phyloP scores from a whole-genome alignment of 1,140 invertebrate species.

The Patella vulgata region DNA sequence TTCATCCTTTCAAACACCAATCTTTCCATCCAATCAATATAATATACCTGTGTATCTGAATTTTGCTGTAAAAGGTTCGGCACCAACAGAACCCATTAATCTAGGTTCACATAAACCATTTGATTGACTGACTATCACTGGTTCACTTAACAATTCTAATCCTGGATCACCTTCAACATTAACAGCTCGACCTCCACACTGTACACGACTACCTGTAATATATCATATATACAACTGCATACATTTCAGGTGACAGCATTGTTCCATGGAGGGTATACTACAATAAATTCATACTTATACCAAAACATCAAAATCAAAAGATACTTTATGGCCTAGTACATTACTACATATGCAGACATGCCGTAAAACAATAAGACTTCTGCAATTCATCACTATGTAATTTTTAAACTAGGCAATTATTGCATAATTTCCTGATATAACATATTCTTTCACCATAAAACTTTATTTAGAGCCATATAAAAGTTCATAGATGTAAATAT shows the following conservation, averaged over 20 bases:
- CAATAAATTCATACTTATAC: too few species aligned
- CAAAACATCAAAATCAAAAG: not conserved
- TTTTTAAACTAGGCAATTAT: too few species aligned
- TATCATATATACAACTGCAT: slow-evolving; percentile 3
- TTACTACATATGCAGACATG: not conserved
- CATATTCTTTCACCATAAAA: too few species aligned
- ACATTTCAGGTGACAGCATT: not conserved
- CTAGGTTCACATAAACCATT: slow-evolving; percentile 62
- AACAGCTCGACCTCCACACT: slow-evolving; percentile 65
- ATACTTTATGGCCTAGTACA: not conserved
- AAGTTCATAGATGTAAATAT: too few species aligned
- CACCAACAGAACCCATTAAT: slow-evolving; percentile 53
- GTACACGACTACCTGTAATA: slow-evolving; percentile 61
- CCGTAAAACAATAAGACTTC: too few species aligned
- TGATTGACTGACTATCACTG: slow-evolving; percentile 47
- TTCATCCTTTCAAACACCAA: too few species aligned
- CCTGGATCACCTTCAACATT: slow-evolving; percentile 63
- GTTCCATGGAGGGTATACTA: too few species aligned
- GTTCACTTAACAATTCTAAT: slow-evolving; percentile 56
- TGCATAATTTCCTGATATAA: too few species aligned
- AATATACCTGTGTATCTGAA: slow-evolving; percentile 66
- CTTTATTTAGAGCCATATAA: too few species aligned
- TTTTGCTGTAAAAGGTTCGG: slow-evolving; percentile 65
- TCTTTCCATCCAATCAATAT: too few species aligned
- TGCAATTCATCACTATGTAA: too few species aligned